phyloP scores from a whole-genome alignment of 2,113 vertebrate species.

The Larimichthys crocea region DNA sequence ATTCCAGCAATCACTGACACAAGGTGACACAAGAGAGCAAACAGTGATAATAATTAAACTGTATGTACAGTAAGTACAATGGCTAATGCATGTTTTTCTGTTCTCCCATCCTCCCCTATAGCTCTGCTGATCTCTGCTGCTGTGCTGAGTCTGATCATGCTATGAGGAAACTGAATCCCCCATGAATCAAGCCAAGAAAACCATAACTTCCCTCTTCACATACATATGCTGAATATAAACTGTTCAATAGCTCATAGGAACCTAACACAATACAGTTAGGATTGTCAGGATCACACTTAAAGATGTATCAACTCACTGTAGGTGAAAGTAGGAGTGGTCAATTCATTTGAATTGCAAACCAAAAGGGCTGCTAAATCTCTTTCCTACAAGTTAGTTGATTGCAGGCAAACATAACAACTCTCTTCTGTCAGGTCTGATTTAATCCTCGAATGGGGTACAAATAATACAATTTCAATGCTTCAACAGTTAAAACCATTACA shows the following conservation, averaged over 20 bases:
- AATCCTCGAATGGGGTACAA: neutral
- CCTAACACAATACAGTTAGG: neutral
- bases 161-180: constrained; percentile 32
- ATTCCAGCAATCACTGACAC: constrained; percentile 48
- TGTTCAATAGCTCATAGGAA: neutral
- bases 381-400: neutral
- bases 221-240: neutral
- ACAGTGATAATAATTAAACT: too few species aligned
- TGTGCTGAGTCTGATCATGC: constrained; percentile 36
- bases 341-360: neutral
- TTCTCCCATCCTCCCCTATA: neutral
- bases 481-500: neutral
- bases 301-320: constrained; percentile 1
- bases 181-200: constrained; percentile 5
- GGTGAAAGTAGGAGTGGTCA: neutral
- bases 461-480: neutral
- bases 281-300: neutral
- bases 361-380: constrained; percentile 31
- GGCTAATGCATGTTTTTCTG: neutral
- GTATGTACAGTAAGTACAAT: too few species aligned
- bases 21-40: constrained; percentile 39
- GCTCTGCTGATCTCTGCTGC: constrained; percentile 56
- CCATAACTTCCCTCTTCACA: too few species aligned
- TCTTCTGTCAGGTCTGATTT: neutral
- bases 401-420: neutral